A percentile compares a stretch with the other conserved stretches of the same genome.
Conservation (phyloP, 2,888 invertebrate species). For the Rhamnusium bicolor region DNA sequence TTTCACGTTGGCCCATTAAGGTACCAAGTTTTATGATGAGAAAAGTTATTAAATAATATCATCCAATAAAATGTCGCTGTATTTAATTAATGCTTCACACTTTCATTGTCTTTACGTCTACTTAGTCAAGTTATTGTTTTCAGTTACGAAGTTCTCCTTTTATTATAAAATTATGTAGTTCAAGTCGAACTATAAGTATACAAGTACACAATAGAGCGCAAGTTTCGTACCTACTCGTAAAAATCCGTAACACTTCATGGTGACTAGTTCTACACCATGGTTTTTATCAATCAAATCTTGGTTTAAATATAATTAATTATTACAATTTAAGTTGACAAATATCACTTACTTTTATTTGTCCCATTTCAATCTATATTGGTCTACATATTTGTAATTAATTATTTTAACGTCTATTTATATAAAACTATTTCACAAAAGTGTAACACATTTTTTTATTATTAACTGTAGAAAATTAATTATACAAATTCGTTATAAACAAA, state of each 20-base stretch:
- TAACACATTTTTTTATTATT: no score
- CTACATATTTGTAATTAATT: not conserved
- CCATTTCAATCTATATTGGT: not conserved
- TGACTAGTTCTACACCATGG: conserved; percentile 50
- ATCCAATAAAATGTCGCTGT: not conserved
- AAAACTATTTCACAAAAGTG: no score
- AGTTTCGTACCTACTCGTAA: conserved; percentile 55
- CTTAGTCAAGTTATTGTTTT: conserved; percentile 31
- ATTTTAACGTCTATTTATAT: no score
- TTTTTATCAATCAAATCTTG: conserved; percentile 31
- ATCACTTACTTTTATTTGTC: not conserved
- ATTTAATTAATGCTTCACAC: conserved; percentile 50
- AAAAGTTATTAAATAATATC: not conserved
- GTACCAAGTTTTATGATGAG: not conserved
- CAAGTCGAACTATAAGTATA: conserved; percentile 29
- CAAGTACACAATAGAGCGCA: conserved; percentile 35
- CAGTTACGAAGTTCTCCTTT: conserved; percentile 32
- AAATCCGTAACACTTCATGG: conserved; percentile 61
- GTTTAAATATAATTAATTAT: conserved; percentile 2
- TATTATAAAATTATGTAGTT: conserved; percentile 35
- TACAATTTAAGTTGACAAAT: not conserved
- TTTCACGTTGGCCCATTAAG: not conserved
- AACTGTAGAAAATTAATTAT: no score
- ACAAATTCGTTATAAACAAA: no score
- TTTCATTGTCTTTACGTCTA: conserved; percentile 54